These are phyloP conservation scores for Anneissia japonica DNA, from an alignment of 35 echinoderm and acorn worm genomes.

Conservation along the genomic window DNA sequence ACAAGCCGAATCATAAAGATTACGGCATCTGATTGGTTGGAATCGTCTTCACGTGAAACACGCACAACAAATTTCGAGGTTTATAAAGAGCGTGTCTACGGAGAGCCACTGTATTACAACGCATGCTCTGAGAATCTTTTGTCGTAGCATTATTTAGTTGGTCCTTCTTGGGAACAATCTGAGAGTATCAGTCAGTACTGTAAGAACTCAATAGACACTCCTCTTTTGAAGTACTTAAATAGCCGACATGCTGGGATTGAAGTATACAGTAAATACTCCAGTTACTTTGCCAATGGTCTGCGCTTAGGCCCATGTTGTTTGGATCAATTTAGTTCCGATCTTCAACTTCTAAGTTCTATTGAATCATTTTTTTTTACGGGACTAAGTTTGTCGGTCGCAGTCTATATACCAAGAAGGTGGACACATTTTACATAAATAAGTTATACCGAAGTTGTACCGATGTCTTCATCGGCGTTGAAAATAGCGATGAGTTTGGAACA, in stretches of 20 bases:
- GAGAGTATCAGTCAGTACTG: neutral
- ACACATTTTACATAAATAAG: too few species aligned
- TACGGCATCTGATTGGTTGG: neutral
- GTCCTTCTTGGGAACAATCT: neutral
- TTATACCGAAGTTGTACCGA: neutral
- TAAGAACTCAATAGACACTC: neutral
- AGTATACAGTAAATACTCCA: too few species aligned
- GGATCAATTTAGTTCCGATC: too few species aligned
- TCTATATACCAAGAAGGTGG: too few species aligned
- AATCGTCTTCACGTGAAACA: neutral
- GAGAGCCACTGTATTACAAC: neutral
- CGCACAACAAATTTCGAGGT: neutral
- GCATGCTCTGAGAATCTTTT: neutral
- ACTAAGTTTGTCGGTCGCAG: too few species aligned
- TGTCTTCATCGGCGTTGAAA: neutral
- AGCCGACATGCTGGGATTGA: too few species aligned
- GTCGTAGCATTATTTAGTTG: neutral
- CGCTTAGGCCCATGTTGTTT: too few species aligned
- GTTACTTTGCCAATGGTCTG: too few species aligned
- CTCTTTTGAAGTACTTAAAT: neutral
- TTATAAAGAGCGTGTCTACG: neutral
- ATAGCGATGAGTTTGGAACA: neutral
- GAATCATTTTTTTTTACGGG: too few species aligned
- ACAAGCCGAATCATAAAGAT: neutral
- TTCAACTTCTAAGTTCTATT: too few species aligned